A percentile compares a stretch with the other conserved stretches of the same genome.
Conservation (phyloP, 2,113 vertebrate genomes). For the Syngnathus scovelli region DNA sequence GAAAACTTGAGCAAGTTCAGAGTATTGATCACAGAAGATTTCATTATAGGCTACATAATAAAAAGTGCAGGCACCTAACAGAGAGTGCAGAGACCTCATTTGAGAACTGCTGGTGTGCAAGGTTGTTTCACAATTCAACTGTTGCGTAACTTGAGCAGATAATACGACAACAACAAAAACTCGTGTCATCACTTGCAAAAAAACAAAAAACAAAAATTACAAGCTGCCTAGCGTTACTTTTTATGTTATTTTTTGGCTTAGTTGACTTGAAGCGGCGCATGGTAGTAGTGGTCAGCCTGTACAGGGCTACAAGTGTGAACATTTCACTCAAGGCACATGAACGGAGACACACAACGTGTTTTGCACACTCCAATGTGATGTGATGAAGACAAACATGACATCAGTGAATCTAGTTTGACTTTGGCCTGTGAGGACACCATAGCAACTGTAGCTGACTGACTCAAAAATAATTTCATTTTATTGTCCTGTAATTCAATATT, state of each 20-base stretch:
- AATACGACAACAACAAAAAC: slow-evolving; percentile 18
- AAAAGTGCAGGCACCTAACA: slow-evolving; percentile 59
- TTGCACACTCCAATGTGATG: slow-evolving; percentile 14
- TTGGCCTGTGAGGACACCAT: slow-evolving; percentile 33
- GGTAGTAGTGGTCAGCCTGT: slow-evolving; percentile 23
- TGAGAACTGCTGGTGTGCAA: slow-evolving; percentile 55
- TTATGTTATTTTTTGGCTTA: slow-evolving; percentile 45
- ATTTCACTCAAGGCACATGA: slow-evolving; percentile 67
- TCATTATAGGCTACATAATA: slow-evolving; percentile 58
- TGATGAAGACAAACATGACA: slow-evolving; percentile 7
- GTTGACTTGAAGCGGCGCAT: slow-evolving; percentile 29
- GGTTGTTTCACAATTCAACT: slow-evolving; percentile 28
- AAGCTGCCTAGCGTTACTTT: slow-evolving; percentile 43
- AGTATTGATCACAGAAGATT: slow-evolving; percentile 32
- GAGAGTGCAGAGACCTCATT: slow-evolving; percentile 45
- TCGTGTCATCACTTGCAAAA: slow-evolving; percentile 11
- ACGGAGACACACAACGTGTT: slow-evolving; percentile 36
- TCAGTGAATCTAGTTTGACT: slow-evolving; percentile 16
- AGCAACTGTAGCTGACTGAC: slow-evolving; percentile 9
- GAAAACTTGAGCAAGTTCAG: slow-evolving; percentile 19
- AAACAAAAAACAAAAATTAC: slow-evolving; percentile 8
- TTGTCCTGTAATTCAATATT: slow-evolving; percentile 9
- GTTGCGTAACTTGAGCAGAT: slow-evolving; percentile 32
- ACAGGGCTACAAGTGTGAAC: slow-evolving; percentile 43
- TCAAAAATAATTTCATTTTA: slow-evolving; percentile 1